Evolutionary conservation across 2,888 invertebrate species (phyloP), one percentile per base, ranked within the genome.

Genomic region (Mactromeris polynyma): DNA sequence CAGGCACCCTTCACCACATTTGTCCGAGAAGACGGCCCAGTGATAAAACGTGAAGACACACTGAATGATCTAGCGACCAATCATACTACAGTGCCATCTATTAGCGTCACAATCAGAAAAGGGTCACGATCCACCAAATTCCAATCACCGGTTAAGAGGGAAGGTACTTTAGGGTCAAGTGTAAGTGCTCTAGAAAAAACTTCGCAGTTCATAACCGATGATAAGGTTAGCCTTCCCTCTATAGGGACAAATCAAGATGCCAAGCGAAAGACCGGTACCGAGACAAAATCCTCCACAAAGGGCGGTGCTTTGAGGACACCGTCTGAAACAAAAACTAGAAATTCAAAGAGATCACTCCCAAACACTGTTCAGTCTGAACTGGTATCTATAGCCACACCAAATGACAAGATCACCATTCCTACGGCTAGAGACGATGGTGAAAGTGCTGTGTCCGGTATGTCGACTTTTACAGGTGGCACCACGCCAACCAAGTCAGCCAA

Each of bases 1-100:
- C 86, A 91, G 58, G 93, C 92, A 2, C 94, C 94, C 0, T 91
- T 93, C 82, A 90, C 93, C 0, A 94, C 94, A 2, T 93, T 94
- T 69, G 89, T 94, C 21, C 87, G 89, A 14, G 93, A 90, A 46
- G 89, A 87, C 17, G 81, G 86, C 0, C 38, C 80, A 6, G 31
- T 77, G 69, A 58, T 82, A 33, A 69, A 85, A 21, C 51, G 69
- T 21, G 69, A 51, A 3, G 78, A 88, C 14, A 77, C 84, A 1
- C 42, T 80, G 14, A 46, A 19, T 33, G 78, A 84, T 21, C 77
- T 84, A 33, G 78, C 54, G 21, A 78, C 82, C 26, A 73, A 87
- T 46, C 73, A 77, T 14, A 82, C 86, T 6, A 78, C 82, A 40
- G 73, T 17, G 2, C 31, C 36, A 33, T 54, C 92, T 26, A 89